Evolutionary conservation across 2,888 invertebrate genomes (phyloP).

Genomic region (Nematopogon swammerdamellus): DNA sequence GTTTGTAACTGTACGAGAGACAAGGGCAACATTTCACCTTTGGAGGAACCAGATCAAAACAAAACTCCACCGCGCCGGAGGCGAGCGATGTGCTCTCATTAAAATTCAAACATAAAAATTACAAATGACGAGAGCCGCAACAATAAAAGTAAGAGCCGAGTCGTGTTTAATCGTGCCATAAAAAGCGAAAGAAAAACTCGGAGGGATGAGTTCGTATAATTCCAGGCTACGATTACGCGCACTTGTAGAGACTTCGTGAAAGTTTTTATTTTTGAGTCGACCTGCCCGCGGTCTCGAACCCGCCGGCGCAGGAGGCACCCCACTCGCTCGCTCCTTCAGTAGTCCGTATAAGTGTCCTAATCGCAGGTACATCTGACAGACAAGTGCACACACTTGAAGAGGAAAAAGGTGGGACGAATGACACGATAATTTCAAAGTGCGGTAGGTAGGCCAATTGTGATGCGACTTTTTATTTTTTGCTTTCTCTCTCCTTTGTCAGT

Average conservation of each 20-base stretch:
- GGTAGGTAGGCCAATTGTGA: too few relatives aligned
- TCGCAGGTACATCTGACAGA: background rate
- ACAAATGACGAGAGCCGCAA: slow-evolving; percentile 41
- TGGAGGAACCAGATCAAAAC: too few relatives aligned
- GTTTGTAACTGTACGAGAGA: too few relatives aligned
- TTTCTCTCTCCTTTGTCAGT: slow-evolving; percentile 1
- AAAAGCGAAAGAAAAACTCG: slow-evolving; percentile 36
- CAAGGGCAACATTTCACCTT: too few relatives aligned
- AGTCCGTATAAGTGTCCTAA: background rate
- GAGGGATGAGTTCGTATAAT: background rate
- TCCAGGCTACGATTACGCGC: too few relatives aligned
- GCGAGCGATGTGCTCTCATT: background rate
- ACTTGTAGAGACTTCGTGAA: background rate
- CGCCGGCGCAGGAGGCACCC: too few relatives aligned
- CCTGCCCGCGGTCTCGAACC: background rate
- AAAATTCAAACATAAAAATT: slow-evolving; percentile 27
- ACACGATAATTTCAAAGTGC: background rate
- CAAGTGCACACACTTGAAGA: background rate
- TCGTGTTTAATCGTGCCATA: slow-evolving; percentile 48
- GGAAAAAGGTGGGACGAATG: background rate
- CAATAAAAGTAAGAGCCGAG: background rate
- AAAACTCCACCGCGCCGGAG: too few relatives aligned
- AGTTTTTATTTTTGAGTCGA: background rate
- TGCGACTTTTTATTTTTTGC: too few relatives aligned
- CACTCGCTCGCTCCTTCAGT: background rate